A percentile compares a stretch with the other conserved stretches of the same genome.
These are phyloP conservation scores for Nothoprocta pentlandii DNA, from an alignment of 2,113 vertebrate species.

Conservation along the genomic window DNA sequence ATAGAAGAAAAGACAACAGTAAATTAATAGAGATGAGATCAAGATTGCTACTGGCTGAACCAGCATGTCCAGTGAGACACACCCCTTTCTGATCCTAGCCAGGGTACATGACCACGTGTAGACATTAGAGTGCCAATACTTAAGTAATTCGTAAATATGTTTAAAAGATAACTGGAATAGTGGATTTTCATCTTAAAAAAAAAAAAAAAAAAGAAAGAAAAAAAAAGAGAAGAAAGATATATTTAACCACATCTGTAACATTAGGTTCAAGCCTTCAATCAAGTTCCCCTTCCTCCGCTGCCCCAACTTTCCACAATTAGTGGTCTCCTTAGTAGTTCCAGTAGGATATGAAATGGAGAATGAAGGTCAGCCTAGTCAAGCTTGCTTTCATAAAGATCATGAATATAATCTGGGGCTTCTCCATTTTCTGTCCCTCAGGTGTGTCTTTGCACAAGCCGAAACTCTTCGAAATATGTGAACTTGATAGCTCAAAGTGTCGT, in stretches of 20 bases:
- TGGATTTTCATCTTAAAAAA: background rate
- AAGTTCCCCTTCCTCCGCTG: background rate
- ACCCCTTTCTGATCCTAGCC: background rate
- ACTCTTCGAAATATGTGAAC: background rate
- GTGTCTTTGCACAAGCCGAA: background rate
- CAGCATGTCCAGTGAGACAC: background rate
- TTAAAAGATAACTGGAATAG: background rate
- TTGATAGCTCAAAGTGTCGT: background rate
- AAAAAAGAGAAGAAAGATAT: background rate
- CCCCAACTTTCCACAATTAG: background rate
- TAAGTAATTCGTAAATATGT: background rate
- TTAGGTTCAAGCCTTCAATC: accelerated
- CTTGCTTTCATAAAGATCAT: background rate
- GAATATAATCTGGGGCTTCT: background rate
- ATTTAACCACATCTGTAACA: background rate
- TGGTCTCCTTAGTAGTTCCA: background rate
- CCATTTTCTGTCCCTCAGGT: background rate
- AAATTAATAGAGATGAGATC: background rate
- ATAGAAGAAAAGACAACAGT: background rate
- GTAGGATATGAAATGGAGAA: background rate
- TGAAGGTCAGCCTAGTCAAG: background rate
- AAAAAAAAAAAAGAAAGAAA: background rate
- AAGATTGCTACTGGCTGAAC: background rate
- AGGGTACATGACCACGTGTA: accelerated
- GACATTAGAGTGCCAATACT: background rate